Evolutionary conservation across 2,888 invertebrate species (phyloP).

Genomic region (Acronicta psi): DNA sequence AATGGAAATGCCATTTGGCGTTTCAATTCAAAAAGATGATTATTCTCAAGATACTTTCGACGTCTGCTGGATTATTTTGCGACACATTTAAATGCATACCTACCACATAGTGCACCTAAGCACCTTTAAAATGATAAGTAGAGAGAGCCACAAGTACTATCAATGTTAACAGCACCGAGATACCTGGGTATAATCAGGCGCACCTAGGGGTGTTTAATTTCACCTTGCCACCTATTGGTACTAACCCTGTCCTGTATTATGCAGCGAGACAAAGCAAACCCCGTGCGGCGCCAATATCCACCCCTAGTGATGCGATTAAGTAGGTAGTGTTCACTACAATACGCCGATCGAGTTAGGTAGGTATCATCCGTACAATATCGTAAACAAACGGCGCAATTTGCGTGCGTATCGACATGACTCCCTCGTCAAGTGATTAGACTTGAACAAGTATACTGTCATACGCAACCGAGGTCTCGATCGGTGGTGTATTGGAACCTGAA

Average conservation of each 20-base stretch:
- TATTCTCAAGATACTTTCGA: conserved; percentile 45
- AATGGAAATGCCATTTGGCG: conserved; percentile 77
- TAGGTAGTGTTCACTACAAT: conserved; percentile 55
- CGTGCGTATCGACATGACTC: conserved; percentile 65
- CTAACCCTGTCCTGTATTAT: conserved; percentile 15
- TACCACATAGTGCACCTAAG: conserved; percentile 4
- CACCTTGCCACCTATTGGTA: conserved; percentile 3
- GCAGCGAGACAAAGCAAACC: conserved; percentile 28
- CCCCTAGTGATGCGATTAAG: conserved; percentile 55
- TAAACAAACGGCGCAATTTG: conserved; percentile 76
- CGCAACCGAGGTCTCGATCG: conserved; percentile 64
- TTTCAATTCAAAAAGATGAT: conserved; percentile 65
- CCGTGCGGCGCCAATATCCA: conserved; percentile 19
- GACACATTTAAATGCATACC: conserved; percentile 7
- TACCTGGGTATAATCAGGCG: too few species aligned
- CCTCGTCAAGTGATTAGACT: conserved; percentile 70
- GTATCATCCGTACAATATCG: conserved; percentile 65
- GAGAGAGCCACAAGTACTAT: too few species aligned
- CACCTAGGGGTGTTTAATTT: not conserved
- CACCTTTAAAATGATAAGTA: too few species aligned
- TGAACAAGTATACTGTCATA: conserved; percentile 69
- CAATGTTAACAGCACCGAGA: too few species aligned
- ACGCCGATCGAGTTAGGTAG: conserved; percentile 72
- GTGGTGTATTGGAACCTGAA: conserved; percentile 63
- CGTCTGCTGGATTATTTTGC: conserved; percentile 20